phyloP scores from a whole-genome alignment of 2,113 vertebrate species.

The Hystrix brachyura region DNA sequence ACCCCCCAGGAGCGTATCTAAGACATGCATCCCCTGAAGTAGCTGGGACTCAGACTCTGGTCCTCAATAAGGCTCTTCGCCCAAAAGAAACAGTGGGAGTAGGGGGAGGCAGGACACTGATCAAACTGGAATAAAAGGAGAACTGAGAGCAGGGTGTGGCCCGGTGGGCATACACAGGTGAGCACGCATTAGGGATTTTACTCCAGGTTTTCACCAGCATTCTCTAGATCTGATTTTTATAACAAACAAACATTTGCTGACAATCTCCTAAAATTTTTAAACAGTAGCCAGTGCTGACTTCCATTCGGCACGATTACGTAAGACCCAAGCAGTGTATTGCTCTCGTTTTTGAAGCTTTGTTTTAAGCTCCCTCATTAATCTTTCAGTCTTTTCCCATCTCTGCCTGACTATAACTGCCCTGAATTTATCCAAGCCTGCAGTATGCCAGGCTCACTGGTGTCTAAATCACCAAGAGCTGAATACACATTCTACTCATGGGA shows the following conservation, averaged over 20 bases:
- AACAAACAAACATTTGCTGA: conserved; percentile 82
- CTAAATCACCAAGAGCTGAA: conserved; percentile 76
- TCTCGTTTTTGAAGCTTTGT: conserved; percentile 85
- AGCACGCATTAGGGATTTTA: not conserved
- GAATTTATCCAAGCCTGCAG: conserved; percentile 84
- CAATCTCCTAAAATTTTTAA: conserved; percentile 84
- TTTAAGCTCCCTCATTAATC: conserved; percentile 88
- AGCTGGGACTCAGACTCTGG: not conserved
- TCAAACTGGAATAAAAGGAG: not conserved
- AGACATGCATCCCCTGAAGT: fast-evolving
- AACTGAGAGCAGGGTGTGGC: not conserved
- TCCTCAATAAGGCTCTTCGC: not conserved
- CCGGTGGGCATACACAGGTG: not conserved
- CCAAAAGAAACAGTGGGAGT: not conserved
- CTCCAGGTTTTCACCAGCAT: conserved; percentile 42
- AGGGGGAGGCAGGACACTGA: not conserved
- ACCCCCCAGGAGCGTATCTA: not conserved
- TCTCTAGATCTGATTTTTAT: conserved; percentile 45
- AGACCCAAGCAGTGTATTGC: conserved; percentile 81
- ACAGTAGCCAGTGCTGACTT: conserved; percentile 77
- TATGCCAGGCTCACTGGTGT: conserved; percentile 69
- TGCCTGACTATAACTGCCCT: conserved; percentile 84
- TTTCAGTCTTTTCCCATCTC: conserved; percentile 87
- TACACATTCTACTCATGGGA: conserved; percentile 55
- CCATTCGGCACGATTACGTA: conserved; percentile 80